Evolutionary conservation across 1,140 invertebrate genomes (phyloP), one percentile per base, ranked within the genome.

Genomic region (Oryzaephilus surinamensis): DNA sequence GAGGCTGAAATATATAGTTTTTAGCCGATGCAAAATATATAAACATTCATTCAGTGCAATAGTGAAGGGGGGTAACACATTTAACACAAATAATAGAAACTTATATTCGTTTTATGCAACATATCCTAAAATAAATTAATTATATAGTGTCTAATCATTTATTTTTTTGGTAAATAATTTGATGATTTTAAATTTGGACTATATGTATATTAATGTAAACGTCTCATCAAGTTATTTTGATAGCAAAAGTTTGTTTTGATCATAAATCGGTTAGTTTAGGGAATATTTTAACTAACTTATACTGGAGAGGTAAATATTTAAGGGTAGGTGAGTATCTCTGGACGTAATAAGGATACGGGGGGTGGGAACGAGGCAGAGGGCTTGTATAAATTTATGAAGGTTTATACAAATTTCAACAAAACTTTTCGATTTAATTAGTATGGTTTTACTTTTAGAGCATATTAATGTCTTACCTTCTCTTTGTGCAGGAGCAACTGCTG

Each of bases 401-500:
- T 3, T n/a, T 10, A 24, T 11, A 24, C 8, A 24, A n/a, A 24
- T 24, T n/a, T 24, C 10, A n/a, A 24, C 23, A 24, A n/a, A 29
- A 38, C 28, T 11, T 17, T 38, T 38, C 28, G 32, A 42, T 23
- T 42, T 42, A 42, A 42, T 42, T 40, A 40, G 33, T 32, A 30
- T n/a, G n/a, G n/a, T n/a, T 40, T 34, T 42, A 42, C 32, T 14
- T 42, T n/a, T n/a, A n/a, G 40, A 36, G 32, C 40, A 14, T 35
- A n/a, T 42, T 38, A 23, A 44, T 33, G 41, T 43, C 80, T 88
- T 88, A 91, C 88, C 88, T 87, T 94, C 89, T 76, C 90, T 86
- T 70, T 91, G 88, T 61, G 84, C 79, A 41, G 86, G 81, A 54
- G 87, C 82, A 63, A 91, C 83, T 54, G 87, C 81, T 55, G 84